A percentile compares a stretch with the other conserved stretches of the same genome.
Evolutionary conservation across 2,888 invertebrate species (phyloP).

Genomic region (Sphaerophoria rueppellii): DNA sequence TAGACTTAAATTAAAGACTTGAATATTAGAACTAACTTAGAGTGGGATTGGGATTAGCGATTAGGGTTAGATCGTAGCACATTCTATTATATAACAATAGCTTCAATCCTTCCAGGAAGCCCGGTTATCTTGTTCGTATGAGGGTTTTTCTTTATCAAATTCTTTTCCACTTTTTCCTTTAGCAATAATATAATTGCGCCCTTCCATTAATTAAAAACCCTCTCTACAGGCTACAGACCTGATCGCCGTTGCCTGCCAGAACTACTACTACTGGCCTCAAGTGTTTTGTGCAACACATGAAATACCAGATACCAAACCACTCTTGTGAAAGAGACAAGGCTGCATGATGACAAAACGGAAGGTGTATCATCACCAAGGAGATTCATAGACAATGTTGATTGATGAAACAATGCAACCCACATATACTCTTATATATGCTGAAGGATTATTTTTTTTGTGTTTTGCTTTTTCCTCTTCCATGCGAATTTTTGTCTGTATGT

Average conservation of each 20-base stretch:
- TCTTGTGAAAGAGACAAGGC: not conserved
- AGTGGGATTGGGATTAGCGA: no score
- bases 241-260: not conserved
- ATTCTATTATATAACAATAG: no score
- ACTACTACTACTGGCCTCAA: not conserved
- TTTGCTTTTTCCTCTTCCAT: not conserved
- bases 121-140: no score
- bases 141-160: no score
- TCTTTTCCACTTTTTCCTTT: no score
- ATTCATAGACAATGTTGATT: slow-evolving; percentile 55
- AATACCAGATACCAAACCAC: slow-evolving; percentile 5
- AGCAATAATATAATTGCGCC: no score
- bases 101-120: no score
- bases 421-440: not conserved
- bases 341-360: slow-evolving; percentile 28
- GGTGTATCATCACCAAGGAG: slow-evolving; percentile 34
- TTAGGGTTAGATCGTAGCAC: no score
- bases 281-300: not conserved
- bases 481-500: slow-evolving; percentile 6
- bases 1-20: no score
- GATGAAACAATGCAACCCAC: slow-evolving; percentile 50
- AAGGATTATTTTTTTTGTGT: slow-evolving; percentile 41
- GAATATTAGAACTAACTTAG: no score
- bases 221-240: not conserved
- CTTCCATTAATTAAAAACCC: not conserved